Percentiles rank a stretch among this genome's conserved stretches.
phyloP scores from a whole-genome alignment of 2,888 invertebrate species.

The Congeria kusceri region DNA sequence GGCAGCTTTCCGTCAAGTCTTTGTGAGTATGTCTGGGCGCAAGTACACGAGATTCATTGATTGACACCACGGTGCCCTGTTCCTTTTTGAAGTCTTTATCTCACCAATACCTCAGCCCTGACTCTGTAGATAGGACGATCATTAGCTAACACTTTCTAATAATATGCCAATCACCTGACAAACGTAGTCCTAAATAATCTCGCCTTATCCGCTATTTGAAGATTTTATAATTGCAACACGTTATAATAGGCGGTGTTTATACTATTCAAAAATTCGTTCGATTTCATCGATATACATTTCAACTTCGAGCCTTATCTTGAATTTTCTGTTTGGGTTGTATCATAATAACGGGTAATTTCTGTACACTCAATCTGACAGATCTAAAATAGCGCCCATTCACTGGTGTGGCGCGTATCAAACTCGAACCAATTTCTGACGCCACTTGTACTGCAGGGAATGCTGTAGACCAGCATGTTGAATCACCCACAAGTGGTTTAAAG shows the following conservation, averaged over 20 bases:
- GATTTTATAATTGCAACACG: conserved; percentile 28
- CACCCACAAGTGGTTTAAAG: too few species aligned
- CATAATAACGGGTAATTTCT: conserved; percentile 19
- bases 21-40: conserved; percentile 15
- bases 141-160: conserved; percentile 41
- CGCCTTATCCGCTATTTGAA: conserved; percentile 18
- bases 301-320: conserved; percentile 27
- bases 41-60: conserved; percentile 20
- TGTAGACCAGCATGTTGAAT: not conserved
- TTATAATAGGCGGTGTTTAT: conserved; percentile 31
- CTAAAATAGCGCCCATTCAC: conserved; percentile 19
- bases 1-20: not conserved
- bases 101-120: conserved; percentile 1
- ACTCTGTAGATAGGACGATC: conserved; percentile 14
- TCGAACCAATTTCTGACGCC: conserved; percentile 20
- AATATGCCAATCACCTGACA: conserved; percentile 28
- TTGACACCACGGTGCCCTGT: conserved; percentile 14
- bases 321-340: conserved; percentile 14
- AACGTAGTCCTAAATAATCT: conserved; percentile 26
- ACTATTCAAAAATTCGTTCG: conserved; percentile 27
- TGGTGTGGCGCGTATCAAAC: too few species aligned
- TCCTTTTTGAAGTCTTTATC: conserved; percentile 19
- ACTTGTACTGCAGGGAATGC: not conserved
- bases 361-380: conserved; percentile 27
- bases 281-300: conserved; percentile 19